Evolutionary conservation across 2,888 invertebrate genomes (phyloP).

Genomic region (Ennomos fuscantarius): DNA sequence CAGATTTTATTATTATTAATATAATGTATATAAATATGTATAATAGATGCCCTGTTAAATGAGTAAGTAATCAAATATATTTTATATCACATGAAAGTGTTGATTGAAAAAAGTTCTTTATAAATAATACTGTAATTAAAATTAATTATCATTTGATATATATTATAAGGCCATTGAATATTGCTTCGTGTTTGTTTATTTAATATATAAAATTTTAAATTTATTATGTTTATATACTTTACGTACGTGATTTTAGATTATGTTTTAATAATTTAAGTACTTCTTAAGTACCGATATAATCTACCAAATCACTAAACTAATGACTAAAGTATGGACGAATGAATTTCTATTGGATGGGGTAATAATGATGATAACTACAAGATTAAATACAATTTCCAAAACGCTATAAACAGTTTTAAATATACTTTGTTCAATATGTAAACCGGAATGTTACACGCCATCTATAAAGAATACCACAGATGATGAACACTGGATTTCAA

Average conservation of each 20-base stretch:
- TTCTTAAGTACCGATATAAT: slow-evolving; percentile 71
- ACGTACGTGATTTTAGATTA: slow-evolving; percentile 38
- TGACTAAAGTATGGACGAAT: slow-evolving; percentile 84
- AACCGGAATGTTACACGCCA: slow-evolving; percentile 60
- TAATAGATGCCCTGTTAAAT: slow-evolving; percentile 17
- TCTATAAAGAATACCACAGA: slow-evolving; percentile 62
- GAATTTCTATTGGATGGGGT: slow-evolving; percentile 69
- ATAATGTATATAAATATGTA: neutral
- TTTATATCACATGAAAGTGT: slow-evolving; percentile 59
- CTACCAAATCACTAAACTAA: slow-evolving; percentile 65
- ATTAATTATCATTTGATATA: slow-evolving; percentile 54
- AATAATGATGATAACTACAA: slow-evolving; percentile 47
- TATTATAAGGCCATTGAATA: slow-evolving; percentile 71
- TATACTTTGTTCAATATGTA: slow-evolving; percentile 36
- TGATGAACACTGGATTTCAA: slow-evolving; percentile 61
- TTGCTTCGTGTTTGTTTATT: slow-evolving; percentile 61
- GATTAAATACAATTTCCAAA: slow-evolving; percentile 53
- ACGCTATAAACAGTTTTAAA: slow-evolving; percentile 42
- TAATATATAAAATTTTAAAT: slow-evolving; percentile 11
- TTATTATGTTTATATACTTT: slow-evolving; percentile 27
- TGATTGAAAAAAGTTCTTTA: slow-evolving; percentile 53
- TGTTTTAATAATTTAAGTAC: slow-evolving; percentile 62
- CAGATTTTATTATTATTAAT: too few relatives aligned
- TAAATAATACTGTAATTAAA: slow-evolving; percentile 68
- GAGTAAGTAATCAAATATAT: slow-evolving; percentile 28